Conservation (phyloP, 2,888 invertebrate genomes). For the Apamea crenata region DNA sequence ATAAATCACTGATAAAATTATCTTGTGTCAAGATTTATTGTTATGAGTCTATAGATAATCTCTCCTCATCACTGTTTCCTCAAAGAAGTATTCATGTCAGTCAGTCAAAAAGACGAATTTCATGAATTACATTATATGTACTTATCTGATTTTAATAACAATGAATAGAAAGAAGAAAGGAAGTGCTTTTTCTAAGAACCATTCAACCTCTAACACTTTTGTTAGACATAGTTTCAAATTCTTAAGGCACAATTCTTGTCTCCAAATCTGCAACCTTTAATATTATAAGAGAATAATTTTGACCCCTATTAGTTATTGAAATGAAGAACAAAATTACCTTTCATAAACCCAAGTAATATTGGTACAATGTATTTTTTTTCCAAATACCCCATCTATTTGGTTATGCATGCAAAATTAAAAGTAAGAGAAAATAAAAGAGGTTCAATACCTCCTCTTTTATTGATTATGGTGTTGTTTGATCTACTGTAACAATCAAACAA, state of each 20-base stretch:
- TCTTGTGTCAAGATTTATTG: conserved; percentile 65
- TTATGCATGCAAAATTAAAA: background rate
- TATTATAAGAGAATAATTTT: background rate
- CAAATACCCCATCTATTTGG: no score
- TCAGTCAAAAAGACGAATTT: conserved; percentile 18
- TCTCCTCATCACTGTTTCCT: conserved; percentile 14
- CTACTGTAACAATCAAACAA: background rate
- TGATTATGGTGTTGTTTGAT: background rate
- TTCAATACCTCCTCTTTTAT: background rate
- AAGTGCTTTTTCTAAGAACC: conserved; percentile 24
- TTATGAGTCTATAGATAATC: conserved; percentile 45
- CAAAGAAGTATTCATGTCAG: conserved; percentile 32
- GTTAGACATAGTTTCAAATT: background rate
- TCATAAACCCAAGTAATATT: background rate
- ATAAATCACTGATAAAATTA: conserved; percentile 71
- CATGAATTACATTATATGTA: conserved; percentile 17
- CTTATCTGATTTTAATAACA: conserved; percentile 39
- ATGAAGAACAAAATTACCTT: background rate
- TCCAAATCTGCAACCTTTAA: background rate
- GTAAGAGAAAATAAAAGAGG: background rate
- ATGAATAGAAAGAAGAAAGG: conserved; percentile 18
- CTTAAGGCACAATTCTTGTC: background rate
- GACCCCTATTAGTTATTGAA: background rate
- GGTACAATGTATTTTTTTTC: background rate
- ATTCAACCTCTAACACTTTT: background rate